Evolutionary conservation across 2,888 invertebrate species (phyloP).

Genomic region (Periphyllus acericola): DNA sequence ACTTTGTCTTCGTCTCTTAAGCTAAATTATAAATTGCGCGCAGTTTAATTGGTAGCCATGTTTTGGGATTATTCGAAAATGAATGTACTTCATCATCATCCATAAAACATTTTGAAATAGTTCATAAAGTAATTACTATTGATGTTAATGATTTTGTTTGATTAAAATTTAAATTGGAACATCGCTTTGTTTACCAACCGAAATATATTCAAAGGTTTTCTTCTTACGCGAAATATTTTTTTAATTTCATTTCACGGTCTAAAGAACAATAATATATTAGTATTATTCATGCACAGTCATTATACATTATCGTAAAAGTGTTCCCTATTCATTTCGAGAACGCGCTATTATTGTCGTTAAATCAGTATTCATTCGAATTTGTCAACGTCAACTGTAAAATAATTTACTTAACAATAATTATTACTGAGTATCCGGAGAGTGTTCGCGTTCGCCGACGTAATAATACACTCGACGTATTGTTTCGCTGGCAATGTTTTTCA

Average conservation of each 20-base stretch:
- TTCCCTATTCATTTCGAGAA: constrained; percentile 26
- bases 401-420: constrained; percentile 7
- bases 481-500: neutral
- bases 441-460: neutral
- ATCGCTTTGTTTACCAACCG: neutral
- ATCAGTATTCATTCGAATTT: constrained; percentile 2
- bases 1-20: constrained; percentile 11
- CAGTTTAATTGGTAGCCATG: neutral
- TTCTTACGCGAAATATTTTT: neutral
- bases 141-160: neutral
- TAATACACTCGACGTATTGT: neutral
- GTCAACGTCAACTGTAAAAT: constrained; percentile 20
- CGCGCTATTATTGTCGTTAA: neutral
- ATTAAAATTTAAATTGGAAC: constrained; percentile 1
- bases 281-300: neutral
- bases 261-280: neutral
- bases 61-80: neutral
- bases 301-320: neutral
- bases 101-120: neutral
- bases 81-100: neutral
- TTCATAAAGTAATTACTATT: neutral
- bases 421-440: neutral
- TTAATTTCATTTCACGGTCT: constrained; percentile 36
- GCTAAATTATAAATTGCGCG: constrained; percentile 8
- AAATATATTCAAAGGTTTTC: neutral